phyloP scores from a whole-genome alignment of 1,140 invertebrate genomes.

The Heliconius melpomene region DNA sequence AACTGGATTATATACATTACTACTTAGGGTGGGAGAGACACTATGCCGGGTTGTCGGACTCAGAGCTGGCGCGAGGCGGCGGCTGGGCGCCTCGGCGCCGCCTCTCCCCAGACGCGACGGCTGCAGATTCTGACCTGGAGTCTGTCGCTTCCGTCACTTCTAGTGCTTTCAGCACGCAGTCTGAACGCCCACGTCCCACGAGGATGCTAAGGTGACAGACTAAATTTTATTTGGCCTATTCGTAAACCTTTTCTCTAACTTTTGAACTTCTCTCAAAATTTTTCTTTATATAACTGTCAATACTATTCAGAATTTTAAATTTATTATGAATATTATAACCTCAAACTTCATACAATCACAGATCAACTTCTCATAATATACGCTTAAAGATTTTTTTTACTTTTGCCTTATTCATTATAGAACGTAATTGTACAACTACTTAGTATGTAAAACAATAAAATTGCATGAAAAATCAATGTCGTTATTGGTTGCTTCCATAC shows the following conservation, averaged over 20 bases:
- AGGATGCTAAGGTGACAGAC: conserved; percentile 72
- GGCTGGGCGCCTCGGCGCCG: conserved; percentile 64
- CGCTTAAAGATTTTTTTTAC: conserved; percentile 19
- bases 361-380: background rate
- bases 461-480: conserved; percentile 33
- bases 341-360: background rate
- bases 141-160: conserved; percentile 92
- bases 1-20: conserved; percentile 22
- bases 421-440: background rate
- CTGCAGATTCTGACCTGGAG: conserved; percentile 94
- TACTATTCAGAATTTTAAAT: background rate
- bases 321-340: background rate
- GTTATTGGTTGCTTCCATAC: conserved; percentile 40
- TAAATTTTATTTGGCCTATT: conserved; percentile 19
- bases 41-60: conserved; percentile 91
- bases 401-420: conserved; percentile 21
- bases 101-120: conserved; percentile 86
- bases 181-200: conserved; percentile 90
- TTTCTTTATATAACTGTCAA: background rate
- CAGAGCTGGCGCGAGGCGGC: conserved; percentile 85
- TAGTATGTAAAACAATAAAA: conserved; percentile 5
- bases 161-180: conserved; percentile 95
- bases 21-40: conserved; percentile 87
- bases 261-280: conserved; percentile 21
- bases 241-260: conserved; percentile 29